Conservation (phyloP, 1,140 invertebrate genomes). For the Cotesia chilonis region DNA sequence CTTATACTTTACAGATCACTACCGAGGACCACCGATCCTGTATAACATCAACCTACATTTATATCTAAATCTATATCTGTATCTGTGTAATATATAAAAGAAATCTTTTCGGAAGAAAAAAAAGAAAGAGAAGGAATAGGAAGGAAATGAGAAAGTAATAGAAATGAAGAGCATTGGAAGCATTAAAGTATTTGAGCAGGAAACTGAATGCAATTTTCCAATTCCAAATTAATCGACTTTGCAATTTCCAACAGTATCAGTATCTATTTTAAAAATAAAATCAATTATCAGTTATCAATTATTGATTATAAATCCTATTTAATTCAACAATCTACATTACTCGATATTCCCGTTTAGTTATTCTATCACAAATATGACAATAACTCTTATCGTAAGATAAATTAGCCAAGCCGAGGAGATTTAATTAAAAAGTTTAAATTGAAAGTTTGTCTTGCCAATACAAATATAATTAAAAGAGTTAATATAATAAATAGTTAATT, state of each 20-base stretch:
- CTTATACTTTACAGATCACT: constrained; percentile 10
- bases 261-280: constrained; percentile 16
- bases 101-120: background rate
- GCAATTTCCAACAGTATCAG: constrained; percentile 24
- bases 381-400: too few relatives aligned
- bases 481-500: too few relatives aligned
- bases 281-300: background rate
- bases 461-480: too few relatives aligned
- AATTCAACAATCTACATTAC: too few relatives aligned
- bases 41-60: background rate
- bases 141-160: constrained; percentile 19
- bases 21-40: background rate
- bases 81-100: constrained; percentile 8
- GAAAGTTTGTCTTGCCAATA: too few relatives aligned
- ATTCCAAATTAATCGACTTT: constrained; percentile 19
- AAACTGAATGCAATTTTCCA: constrained; percentile 34
- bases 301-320: too few relatives aligned
- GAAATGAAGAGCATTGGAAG: constrained; percentile 26
- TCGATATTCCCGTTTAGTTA: too few relatives aligned
- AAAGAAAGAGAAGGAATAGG: background rate
- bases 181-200: constrained; percentile 29
- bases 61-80: background rate
- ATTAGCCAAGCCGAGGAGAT: background rate
- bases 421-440: too few relatives aligned
- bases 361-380: too few relatives aligned